Percentiles rank a stretch among this genome's conserved stretches.
These are phyloP conservation scores for Galaxias olidus DNA, from an alignment of 2,797 vertebrate species.

Conservation along the genomic window DNA sequence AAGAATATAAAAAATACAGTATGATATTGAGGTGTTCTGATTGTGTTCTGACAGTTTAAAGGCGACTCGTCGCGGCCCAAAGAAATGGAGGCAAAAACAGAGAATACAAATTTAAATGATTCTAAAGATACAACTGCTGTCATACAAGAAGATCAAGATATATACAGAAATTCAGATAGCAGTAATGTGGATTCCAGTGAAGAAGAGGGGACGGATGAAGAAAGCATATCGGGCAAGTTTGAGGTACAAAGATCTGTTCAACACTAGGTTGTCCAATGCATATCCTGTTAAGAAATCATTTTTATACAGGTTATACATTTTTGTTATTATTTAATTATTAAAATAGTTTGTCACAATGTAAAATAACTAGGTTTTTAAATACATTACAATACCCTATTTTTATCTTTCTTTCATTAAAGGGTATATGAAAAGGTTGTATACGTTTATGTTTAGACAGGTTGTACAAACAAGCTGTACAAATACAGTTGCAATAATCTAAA, in stretches of 20 bases:
- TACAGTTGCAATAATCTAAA: too few species aligned
- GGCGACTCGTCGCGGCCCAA: conserved; percentile 10
- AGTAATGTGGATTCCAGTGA: conserved; percentile 43
- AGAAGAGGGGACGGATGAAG: conserved; percentile 45
- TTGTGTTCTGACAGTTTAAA: conserved; percentile 31
- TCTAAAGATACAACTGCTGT: conserved; percentile 13
- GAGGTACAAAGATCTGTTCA: conserved; percentile 53
- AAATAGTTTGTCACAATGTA: too few species aligned
- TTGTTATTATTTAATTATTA: too few species aligned
- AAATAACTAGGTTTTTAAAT: too few species aligned
- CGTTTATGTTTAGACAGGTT: too few species aligned
- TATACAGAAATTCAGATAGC: conserved; percentile 30
- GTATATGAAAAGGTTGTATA: too few species aligned
- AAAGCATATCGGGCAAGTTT: conserved; percentile 22
- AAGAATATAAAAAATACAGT: neutral
- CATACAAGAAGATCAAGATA: conserved; percentile 25
- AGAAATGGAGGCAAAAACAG: conserved; percentile 12
- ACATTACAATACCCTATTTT: too few species aligned
- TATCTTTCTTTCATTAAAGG: too few species aligned
- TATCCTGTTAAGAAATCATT: neutral
- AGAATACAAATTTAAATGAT: conserved; percentile 14
- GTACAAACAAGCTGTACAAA: too few species aligned
- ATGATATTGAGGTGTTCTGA: neutral
- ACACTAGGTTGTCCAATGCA: neutral
- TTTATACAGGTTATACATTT: too few species aligned